Conservation (phyloP, 2,113 vertebrate species). For the Tragelaphus strepsiceros region DNA sequence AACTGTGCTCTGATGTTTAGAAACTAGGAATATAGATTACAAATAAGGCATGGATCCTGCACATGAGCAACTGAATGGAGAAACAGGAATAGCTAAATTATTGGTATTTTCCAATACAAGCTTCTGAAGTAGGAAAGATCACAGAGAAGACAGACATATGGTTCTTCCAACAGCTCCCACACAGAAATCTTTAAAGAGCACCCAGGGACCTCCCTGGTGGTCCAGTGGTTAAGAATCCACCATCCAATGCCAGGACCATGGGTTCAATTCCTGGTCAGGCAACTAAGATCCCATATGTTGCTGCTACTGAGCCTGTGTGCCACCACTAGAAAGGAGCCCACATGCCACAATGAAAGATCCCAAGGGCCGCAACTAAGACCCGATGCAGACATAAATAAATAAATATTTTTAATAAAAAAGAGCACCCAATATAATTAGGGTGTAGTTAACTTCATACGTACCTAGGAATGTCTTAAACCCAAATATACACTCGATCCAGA, state of each 20-base stretch:
- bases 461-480: background rate
- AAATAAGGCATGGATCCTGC: background rate
- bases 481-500: background rate
- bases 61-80: background rate
- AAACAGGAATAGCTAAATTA: background rate
- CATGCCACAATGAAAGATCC: background rate
- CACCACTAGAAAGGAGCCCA: background rate
- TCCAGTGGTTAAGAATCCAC: background rate
- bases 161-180: background rate
- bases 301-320: background rate
- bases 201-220: background rate
- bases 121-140: background rate
- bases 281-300: background rate
- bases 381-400: background rate
- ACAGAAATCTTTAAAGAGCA: background rate
- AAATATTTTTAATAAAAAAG: background rate
- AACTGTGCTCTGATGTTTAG: background rate
- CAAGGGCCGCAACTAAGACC: background rate
- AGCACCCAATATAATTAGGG: background rate
- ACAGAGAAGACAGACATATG: background rate
- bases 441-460: background rate
- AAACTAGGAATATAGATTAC: slow-evolving; percentile 12
- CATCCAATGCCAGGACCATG: background rate
- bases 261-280: background rate
- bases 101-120: background rate